phyloP scores from a whole-genome alignment of 1,140 invertebrate genomes.

The Cotesia chilonis region DNA sequence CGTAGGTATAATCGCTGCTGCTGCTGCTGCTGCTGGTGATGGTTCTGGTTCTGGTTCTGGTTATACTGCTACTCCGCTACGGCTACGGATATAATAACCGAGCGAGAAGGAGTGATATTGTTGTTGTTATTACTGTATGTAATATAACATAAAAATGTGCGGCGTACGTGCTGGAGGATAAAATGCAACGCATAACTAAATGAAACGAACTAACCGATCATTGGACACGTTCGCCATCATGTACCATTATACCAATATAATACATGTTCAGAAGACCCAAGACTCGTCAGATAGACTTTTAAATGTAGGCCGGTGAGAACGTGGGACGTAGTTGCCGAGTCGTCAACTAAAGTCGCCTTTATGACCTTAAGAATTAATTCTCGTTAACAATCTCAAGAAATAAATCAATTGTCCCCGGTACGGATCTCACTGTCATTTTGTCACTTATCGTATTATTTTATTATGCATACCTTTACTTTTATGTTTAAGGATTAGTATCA shows the following conservation, averaged over 20 bases:
- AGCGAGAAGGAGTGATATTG: slow-evolving; percentile 5
- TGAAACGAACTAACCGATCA: slow-evolving; percentile 17
- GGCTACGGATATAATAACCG: not conserved
- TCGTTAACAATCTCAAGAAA: slow-evolving; percentile 18
- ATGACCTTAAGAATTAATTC: slow-evolving; percentile 28
- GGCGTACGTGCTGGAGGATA: too few relatives aligned
- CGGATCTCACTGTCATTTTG: not conserved
- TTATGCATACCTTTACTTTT: not conserved
- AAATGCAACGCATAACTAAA: not conserved
- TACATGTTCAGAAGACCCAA: too few relatives aligned
- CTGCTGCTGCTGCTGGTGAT: too few relatives aligned
- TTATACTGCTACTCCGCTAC: too few relatives aligned
- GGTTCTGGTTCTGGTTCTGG: too few relatives aligned
- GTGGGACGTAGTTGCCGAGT: slow-evolving; percentile 7
- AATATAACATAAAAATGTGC: too few relatives aligned
- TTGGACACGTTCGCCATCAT: not conserved
- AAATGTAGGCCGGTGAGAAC: slow-evolving; percentile 6
- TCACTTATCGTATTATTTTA: not conserved
- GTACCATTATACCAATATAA: too few relatives aligned
- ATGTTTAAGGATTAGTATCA: too few relatives aligned
- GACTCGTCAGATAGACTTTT: not conserved
- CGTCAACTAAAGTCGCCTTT: slow-evolving; percentile 9
- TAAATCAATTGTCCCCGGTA: slow-evolving; percentile 17
- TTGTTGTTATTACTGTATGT: not conserved
- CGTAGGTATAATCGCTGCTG: not conserved